Base-by-base conservation (phyloP, 2,113 vertebrate genomes). In the Copsychus sechellarum region DNA sequence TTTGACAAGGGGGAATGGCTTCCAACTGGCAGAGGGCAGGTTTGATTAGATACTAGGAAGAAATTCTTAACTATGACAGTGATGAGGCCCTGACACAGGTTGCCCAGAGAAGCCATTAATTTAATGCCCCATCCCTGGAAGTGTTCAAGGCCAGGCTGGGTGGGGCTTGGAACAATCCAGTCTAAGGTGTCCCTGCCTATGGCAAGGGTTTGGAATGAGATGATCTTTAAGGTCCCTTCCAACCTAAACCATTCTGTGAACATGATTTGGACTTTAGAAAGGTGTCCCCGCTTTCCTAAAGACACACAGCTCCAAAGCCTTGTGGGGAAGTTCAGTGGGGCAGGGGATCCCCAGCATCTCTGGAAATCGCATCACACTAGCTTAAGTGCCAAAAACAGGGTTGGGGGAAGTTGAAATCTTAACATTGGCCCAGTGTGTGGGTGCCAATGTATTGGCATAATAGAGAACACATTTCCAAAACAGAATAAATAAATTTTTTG, bases 401-500 rank as follows among this genome's bases (percentile, higher is more conserved):
- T 50, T 70, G 84, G 13, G 34, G 31, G 38, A 88, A 81, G 60
- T 57, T 56, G 45, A 42, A 61, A 24, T 34, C 64, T 88, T 50
- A 70, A 33, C 21, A 53, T 3, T 22, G 43, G n/a, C 71, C 45
- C 79, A 90, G 34, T 48, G 73, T 66, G 65, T 47, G 71, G 29
- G 58, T 81, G 82, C 81, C 82, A 66, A 20, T 80, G 47, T 82
- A 80, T 70, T 57, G 58, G 57, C 67, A 73, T 58, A 82, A 77
- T 1, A 6, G 14, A 82, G 6, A 76, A 36, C 22, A 48, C 76
- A 76, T 86, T 93, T 96, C 72, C 90, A 81, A 74, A 86, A 87
- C 10, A 28, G 67, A 94, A 56, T 81, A 47, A 90, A 77, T 88
- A 1, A 36, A 83, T 95, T 94, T 78, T 79, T 60, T 81, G 53